Evolutionary conservation across 2,113 vertebrate genomes (phyloP), one percentile per base, ranked within the genome.

Genomic region (Myxocyprinus asiaticus): DNA sequence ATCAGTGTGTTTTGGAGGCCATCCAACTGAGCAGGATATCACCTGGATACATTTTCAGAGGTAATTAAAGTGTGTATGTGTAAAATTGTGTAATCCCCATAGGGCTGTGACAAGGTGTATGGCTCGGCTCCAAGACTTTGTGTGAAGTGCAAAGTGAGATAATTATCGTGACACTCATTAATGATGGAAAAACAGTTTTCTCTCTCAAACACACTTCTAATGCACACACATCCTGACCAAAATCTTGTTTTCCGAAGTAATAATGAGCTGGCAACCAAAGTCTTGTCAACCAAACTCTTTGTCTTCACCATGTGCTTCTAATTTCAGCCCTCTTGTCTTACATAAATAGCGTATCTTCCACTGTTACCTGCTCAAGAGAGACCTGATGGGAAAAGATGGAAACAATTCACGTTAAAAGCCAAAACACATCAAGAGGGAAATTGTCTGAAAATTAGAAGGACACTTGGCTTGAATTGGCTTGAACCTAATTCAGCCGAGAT

Each of bases 311-410:
- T 53, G 5, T 17, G 78, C 62, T 83, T 74, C 73, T 83, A 72
- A 77, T 83, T 84, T 71, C 74, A 82, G 66, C 22, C 47, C 14
- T 70, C 42, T 61, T 62, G 70, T 81, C 70, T 79, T 65, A 45
- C 44, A 69, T 72, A 79, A 68, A 50, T 12, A 67, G 69, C 59
- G 55, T 53, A 44, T 9, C 6, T 55, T 56, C 42, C 42, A 2
- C 63, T 50, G 6, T 51, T 74, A 50, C 72, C 45, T 15, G 55
- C 55, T 58, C 22, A 7, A 71, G 56, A 74, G 6, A 63, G 58
- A 62, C 45, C 58, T 14, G 58, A 50, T 33, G 22, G 22, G 22
- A 5, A 10, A 74, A 62, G 71, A 74, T 33, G 56, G 12, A 50
- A 69, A 43, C 10, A 5, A n/a, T 17, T 45, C 9, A 12, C 45